Conservation (phyloP, 2,888 invertebrate genomes). For the Cantharis rustica region DNA sequence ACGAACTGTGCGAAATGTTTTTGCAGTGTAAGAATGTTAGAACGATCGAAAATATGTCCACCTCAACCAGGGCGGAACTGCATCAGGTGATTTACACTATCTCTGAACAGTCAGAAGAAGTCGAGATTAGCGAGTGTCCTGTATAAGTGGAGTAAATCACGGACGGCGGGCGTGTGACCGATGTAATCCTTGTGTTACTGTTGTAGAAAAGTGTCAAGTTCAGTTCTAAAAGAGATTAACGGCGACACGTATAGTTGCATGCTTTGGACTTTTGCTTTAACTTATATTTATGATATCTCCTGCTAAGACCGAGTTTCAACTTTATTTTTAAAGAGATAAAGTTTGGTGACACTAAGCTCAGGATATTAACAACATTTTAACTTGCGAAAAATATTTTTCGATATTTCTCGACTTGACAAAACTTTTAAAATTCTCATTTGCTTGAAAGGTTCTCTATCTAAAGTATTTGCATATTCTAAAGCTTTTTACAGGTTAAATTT, state of each 20-base stretch:
- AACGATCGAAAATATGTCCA: conserved; percentile 46
- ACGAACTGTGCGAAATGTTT: conserved; percentile 69
- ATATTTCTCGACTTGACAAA: not conserved
- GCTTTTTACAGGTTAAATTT: conserved; percentile 1
- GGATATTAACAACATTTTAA: conserved; percentile 6
- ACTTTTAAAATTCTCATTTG: conserved; percentile 1
- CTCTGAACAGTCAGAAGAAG: conserved; percentile 39
- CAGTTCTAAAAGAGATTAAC: conserved; percentile 25
- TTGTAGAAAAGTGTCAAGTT: conserved; percentile 32
- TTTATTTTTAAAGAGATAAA: conserved; percentile 6
- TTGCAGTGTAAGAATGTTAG: conserved; percentile 57
- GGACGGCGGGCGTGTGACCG: conserved; percentile 22
- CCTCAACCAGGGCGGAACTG: conserved; percentile 38
- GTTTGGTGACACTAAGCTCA: conserved; percentile 7
- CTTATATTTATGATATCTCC: conserved; percentile 17
- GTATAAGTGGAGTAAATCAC: conserved; percentile 25
- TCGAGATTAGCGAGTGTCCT: conserved; percentile 26
- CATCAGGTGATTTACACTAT: conserved; percentile 51
- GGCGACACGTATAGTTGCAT: conserved; percentile 14
- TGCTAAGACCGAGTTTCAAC: not conserved
- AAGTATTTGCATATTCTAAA: conserved; percentile 9
- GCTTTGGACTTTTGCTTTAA: conserved; percentile 13
- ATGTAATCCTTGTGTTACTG: conserved; percentile 25
- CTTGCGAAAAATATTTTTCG: not conserved
- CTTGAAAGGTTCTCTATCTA: not conserved